phyloP scores from a whole-genome alignment of 1,140 invertebrate genomes.

The Lasaia peninsularis region DNA sequence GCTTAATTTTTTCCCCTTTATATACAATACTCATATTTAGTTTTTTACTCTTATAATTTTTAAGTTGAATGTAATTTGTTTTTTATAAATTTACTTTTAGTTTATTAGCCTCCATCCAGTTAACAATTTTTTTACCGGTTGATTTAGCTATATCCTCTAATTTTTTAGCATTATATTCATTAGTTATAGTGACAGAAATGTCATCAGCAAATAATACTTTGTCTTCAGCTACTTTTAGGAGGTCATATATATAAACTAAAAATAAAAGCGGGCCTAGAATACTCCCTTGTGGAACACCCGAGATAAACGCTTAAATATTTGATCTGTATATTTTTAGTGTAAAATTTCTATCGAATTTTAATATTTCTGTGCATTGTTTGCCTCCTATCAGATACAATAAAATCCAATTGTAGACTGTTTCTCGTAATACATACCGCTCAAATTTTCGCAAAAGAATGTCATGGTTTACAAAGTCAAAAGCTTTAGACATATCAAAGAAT shows the following conservation, averaged over 20 bases:
- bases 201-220: background rate
- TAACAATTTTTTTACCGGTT: too few species aligned
- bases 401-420: background rate
- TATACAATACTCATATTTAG: background rate
- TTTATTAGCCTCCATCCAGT: too few species aligned
- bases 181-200: background rate
- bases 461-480: too few species aligned
- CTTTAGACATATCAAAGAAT: too few species aligned
- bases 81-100: too few species aligned
- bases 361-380: too few species aligned
- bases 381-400: background rate
- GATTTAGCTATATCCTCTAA: background rate
- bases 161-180: too few species aligned
- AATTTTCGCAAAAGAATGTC: background rate
- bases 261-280: too few species aligned
- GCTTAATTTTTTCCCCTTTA: background rate
- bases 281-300: too few species aligned
- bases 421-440: background rate
- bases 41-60: background rate
- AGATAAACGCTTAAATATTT: background rate
- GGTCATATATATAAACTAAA: background rate
- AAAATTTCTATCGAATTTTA: background rate
- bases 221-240: background rate
- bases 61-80: background rate
- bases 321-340: background rate